These are phyloP conservation scores for Copidosoma floridanum DNA, from an alignment of 1,140 invertebrate genomes.

Conservation along the genomic window DNA sequence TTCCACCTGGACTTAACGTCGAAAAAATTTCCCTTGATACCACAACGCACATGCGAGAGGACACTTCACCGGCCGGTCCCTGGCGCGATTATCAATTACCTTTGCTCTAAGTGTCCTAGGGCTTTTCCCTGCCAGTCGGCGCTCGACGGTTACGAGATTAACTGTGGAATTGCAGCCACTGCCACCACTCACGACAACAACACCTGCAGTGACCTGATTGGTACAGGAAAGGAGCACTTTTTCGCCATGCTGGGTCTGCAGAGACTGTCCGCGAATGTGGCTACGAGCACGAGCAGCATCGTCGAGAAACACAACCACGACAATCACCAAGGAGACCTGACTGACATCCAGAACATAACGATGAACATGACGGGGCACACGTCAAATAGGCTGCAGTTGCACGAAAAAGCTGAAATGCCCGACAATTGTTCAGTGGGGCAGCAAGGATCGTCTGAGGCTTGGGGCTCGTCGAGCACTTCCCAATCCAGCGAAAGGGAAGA, in stretches of 20 bases:
- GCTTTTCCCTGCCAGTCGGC: slow-evolving; percentile 75
- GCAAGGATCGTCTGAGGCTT: slow-evolving; percentile 37
- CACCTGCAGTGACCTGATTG: not conserved
- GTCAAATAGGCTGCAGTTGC: slow-evolving; percentile 60
- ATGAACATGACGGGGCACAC: slow-evolving; percentile 71
- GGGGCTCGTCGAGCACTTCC: slow-evolving; percentile 46
- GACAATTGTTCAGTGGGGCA: slow-evolving; percentile 38
- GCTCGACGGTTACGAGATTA: slow-evolving; percentile 64
- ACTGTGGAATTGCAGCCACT: no score
- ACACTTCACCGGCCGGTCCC: slow-evolving; percentile 64
- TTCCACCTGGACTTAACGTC: slow-evolving; percentile 77
- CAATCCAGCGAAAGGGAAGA: slow-evolving; percentile 64
- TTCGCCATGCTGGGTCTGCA: slow-evolving; percentile 77
- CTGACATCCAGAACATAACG: slow-evolving; percentile 80
- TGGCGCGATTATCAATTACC: slow-evolving; percentile 63
- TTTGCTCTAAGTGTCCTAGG: slow-evolving; percentile 69
- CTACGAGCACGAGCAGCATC: no score
- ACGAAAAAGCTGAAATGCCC: slow-evolving; percentile 46
- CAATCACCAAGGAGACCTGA: slow-evolving; percentile 61
- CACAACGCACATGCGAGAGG: slow-evolving; percentile 70
- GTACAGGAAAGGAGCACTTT: slow-evolving; percentile 59
- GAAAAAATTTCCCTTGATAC: slow-evolving; percentile 75
- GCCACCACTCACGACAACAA: not conserved
- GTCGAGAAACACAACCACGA: no score
- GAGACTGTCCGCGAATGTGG: slow-evolving; percentile 59